Evolutionary conservation across 2,113 vertebrate species (phyloP), one percentile per base, ranked within the genome.

Genomic region (Corapipo altera): DNA sequence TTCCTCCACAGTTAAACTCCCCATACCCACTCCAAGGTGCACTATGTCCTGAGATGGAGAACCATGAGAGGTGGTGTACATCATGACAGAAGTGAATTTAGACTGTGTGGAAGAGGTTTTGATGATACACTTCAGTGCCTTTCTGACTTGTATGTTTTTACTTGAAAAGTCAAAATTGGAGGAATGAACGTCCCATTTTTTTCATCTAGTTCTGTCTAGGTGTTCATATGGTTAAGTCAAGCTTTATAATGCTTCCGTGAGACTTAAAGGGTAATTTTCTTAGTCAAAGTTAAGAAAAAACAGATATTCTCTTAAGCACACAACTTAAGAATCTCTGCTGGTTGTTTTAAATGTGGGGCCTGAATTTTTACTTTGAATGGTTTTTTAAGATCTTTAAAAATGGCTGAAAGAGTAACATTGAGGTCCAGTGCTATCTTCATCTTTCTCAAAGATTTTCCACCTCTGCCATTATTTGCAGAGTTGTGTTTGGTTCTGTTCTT

Each of bases 21-120:
- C 24, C 39, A 28, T 8, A 14, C 15, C 24, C 33, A 4, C 24
- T 37, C 26, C 20, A 22, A 30, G 51, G 14, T 41, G 39, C 32
- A 9, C 35, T 46, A 0, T 37, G 10, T 65, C 55, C 44, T 46
- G 27, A 61, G 15, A 24, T 41, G 39, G 73, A 21, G 37, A 70
- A 16, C 49, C 32, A 6, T 7, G 6, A 52, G 64, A 49, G 54
- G 39, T 59, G 0, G 0, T 59, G 24, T 43, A 21, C 32, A 20
- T 59, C 15, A 11, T 8, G 32, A 21, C 8, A 76, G 24, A 37
- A 37, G 30, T 76, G n/a, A 67, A 48, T 87, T 72, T 39, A 67
- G 48, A 18, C n/a, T 85, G 7, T 52, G 22, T 67, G 52, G 23
- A 88, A 58, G 57, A 80, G 62, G 43, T 37, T 72, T 72, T 67